Evolutionary conservation across 2,888 invertebrate species (phyloP), one percentile per base, ranked within the genome.

Genomic region (Agriopis leucophaearia): DNA sequence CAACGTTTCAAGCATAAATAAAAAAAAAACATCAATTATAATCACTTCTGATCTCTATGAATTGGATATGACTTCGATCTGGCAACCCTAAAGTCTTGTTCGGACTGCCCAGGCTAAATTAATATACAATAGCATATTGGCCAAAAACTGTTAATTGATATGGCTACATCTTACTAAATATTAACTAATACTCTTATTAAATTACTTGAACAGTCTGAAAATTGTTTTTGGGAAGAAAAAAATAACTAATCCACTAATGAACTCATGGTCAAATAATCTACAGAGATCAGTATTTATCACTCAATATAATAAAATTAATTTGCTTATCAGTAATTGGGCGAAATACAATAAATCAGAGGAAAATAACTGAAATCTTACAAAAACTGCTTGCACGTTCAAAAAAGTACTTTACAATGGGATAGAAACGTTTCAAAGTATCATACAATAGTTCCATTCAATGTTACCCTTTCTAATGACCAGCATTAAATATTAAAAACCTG

Each of bases 311-410:
- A 77, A 74, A 81, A 81, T 77, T 74, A 74, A 73, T 82, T 81
- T 81, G 81, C 82, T 83, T 83, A 83, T 84, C 76, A 83, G 82
- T 68, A 76, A 79, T 80, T 78, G 62, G 62, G 70, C 47, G 38
- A 69, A 72, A 62, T 64, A 66, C 16, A 54, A n/a, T 42, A 66
- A 58, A 59, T 48, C 69, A 66, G 65, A 74, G 68, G 73, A 63
- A 66, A 58, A 73, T 67, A 71, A 74, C 47, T 65, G 63, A 74
- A 73, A 69, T 61, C 61, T 57, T 63, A 65, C 16, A 55, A 36
- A 67, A 69, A 45, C 42, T 56, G 50, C 62, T 63, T 45, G 63
- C 58, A 64, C 64, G 51, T 64, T 60, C 42, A 64, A 60, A 50
- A 60, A 69, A 50, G 54, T 64, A 45, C 10, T 44, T 45, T 44